A percentile compares a stretch with the other conserved stretches of the same genome.
These are phyloP conservation scores for Rhamnusium bicolor DNA, from an alignment of 2,888 invertebrate genomes.

Conservation along the genomic window DNA sequence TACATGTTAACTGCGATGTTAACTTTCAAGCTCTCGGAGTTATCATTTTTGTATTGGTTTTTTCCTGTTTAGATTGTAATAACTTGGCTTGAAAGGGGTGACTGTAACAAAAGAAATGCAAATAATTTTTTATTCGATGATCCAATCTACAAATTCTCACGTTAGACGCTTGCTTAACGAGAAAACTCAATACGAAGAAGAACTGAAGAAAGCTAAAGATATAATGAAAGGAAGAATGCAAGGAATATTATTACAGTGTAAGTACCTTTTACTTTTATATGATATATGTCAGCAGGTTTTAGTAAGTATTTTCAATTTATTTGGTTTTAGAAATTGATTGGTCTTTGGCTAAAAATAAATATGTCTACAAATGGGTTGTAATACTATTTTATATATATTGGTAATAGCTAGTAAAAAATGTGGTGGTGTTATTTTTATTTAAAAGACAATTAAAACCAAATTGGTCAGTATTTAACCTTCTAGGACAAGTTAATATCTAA, in stretches of 20 bases:
- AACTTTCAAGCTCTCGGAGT: neutral
- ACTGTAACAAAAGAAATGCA: slow-evolving; percentile 92
- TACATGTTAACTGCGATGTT: no score
- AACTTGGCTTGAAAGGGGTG: slow-evolving; percentile 95
- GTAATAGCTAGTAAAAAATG: neutral
- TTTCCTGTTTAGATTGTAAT: slow-evolving; percentile 78
- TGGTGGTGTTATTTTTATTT: neutral
- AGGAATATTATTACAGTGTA: slow-evolving; percentile 92
- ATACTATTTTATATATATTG: neutral
- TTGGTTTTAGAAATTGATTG: slow-evolving; percentile 24
- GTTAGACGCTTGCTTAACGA: slow-evolving; percentile 89
- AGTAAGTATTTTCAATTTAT: slow-evolving; percentile 45
- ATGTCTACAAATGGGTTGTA: slow-evolving; percentile 40
- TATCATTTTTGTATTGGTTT: neutral
- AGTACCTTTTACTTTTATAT: slow-evolving; percentile 72
- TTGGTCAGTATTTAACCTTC: no score
- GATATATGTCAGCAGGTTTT: slow-evolving; percentile 37
- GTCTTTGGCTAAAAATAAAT: slow-evolving; percentile 37
- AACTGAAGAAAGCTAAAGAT: slow-evolving; percentile 88
- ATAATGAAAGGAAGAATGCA: slow-evolving; percentile 89
- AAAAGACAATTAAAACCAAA: neutral
- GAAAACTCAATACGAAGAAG: slow-evolving; percentile 90
- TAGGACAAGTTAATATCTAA: no score
- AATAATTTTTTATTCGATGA: slow-evolving; percentile 96
- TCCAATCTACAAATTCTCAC: slow-evolving; percentile 95